Evolutionary conservation across 2,113 vertebrate species (phyloP).

Genomic region (Podarcis cretensis): DNA sequence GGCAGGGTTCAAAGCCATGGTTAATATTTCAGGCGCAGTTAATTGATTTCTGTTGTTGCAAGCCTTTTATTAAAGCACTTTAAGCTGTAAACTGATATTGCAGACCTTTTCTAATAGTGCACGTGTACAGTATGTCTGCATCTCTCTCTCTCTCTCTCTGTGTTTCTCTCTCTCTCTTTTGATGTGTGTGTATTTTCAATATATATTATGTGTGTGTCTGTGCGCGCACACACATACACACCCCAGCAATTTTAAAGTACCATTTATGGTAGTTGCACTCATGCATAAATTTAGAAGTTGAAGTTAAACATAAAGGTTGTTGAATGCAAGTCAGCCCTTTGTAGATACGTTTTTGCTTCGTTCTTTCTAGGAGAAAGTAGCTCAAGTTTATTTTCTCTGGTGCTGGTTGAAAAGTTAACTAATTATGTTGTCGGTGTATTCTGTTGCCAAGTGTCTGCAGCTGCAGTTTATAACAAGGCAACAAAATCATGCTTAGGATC

Average conservation of each 20-base stretch:
- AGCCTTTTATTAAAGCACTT: constrained; percentile 49
- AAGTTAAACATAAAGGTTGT: constrained; percentile 29
- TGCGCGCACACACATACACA: not conserved
- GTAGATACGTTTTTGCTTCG: constrained; percentile 7
- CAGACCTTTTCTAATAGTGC: constrained; percentile 5
- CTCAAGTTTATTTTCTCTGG: constrained; percentile 43
- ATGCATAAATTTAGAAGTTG: constrained; percentile 43
- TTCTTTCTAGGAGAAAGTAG: constrained; percentile 36
- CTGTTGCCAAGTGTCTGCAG: constrained; percentile 3
- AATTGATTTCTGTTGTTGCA: constrained; percentile 51
- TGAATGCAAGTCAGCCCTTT: constrained; percentile 20
- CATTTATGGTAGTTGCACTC: not conserved
- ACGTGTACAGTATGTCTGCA: constrained; percentile 7
- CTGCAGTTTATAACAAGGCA: constrained; percentile 38
- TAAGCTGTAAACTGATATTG: not conserved
- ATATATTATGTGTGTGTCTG: not conserved
- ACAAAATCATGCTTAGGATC: constrained; percentile 12
- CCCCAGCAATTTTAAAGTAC: not conserved
- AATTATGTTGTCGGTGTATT: constrained; percentile 5
- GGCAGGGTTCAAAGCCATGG: constrained; percentile 20
- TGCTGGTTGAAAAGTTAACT: constrained; percentile 45
- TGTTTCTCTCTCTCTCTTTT: not conserved
- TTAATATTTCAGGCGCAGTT: constrained; percentile 58
- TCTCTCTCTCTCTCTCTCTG: not conserved
- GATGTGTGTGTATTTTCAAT: too few species aligned